Evolutionary conservation across 2,888 invertebrate genomes (phyloP), one percentile per base, ranked within the genome.

Genomic region (Bruchidius siliquastri): DNA sequence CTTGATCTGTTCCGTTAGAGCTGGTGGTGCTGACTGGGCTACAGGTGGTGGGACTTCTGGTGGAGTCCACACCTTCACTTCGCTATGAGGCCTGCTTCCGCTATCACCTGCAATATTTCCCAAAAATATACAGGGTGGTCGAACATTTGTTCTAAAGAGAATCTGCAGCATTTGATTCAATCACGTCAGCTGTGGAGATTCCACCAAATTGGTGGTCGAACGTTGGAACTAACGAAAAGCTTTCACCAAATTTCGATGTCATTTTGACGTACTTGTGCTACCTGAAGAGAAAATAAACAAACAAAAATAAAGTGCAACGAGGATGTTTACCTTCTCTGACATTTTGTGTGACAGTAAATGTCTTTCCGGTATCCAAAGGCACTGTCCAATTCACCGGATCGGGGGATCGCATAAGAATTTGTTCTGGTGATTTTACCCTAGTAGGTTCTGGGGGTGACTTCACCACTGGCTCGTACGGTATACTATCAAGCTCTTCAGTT

Each of bases 381-480:
- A 96, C 96, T 72, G 96, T 96, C 96, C 96, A 97, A 88, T 96
- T 96, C 82, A 96, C 96, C 72, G 96, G 96, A 88, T 96, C 96
- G 20, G 96, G 96, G 21, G 96, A 96, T 80, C 95, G 91, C 93
- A 96, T 95, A 85, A 96, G 92, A 87, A 96, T 94, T 86, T 96
- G 95, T 85, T 96, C 96, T 0, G 96, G 96, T 18, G 96, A 96
- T 87, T 96, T 97, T 76, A 96, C 96, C 83, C 96, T 89, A 70
- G 96, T 97, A 69, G 96, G 96, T 84, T 97, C 96, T 70, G 96
- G 96, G 0, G 96, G 96, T 21, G 96, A 96, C 87, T 96, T 96
- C 30, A 96, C 94, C 80, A 96, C 92, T 69, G 92, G 93, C 82
- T 92, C 92, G 82, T 88, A 87, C 83, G 88, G 87, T 77, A 85